Evolutionary conservation across 2,113 vertebrate genomes (phyloP).

Genomic region (Cyphomyrus plagiostoma): DNA sequence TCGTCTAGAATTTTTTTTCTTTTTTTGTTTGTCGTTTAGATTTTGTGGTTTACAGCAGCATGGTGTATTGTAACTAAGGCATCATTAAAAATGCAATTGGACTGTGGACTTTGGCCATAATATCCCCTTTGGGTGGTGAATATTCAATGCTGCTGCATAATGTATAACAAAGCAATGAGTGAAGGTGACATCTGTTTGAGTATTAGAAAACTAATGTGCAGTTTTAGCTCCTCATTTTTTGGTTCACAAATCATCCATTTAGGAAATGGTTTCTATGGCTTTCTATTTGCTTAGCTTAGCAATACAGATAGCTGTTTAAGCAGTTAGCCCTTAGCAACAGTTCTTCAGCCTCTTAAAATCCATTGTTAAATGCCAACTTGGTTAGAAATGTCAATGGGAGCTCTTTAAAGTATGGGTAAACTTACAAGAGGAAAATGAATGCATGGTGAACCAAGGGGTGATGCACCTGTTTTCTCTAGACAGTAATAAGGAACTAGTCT

Average conservation of each 20-base stretch:
- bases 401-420: background rate
- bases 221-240: background rate
- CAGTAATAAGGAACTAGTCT: background rate
- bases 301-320: background rate
- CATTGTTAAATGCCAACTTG: background rate
- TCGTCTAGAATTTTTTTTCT: background rate
- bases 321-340: background rate
- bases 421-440: background rate
- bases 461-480: conserved; percentile 1
- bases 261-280: background rate
- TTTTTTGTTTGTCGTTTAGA: background rate
- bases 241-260: background rate
- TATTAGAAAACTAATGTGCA: background rate
- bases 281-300: background rate
- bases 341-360: background rate
- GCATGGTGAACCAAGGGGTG: background rate
- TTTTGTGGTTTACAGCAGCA: background rate
- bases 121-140: conserved; percentile 1
- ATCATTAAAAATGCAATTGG: conserved; percentile 8
- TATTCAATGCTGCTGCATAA: background rate
- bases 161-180: background rate
- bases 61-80: background rate
- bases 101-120: background rate
- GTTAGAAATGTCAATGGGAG: background rate
- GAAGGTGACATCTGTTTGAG: background rate